These are phyloP conservation scores for Melanophora roralis DNA, from an alignment of 2,888 invertebrate genomes.

Conservation along the genomic window DNA sequence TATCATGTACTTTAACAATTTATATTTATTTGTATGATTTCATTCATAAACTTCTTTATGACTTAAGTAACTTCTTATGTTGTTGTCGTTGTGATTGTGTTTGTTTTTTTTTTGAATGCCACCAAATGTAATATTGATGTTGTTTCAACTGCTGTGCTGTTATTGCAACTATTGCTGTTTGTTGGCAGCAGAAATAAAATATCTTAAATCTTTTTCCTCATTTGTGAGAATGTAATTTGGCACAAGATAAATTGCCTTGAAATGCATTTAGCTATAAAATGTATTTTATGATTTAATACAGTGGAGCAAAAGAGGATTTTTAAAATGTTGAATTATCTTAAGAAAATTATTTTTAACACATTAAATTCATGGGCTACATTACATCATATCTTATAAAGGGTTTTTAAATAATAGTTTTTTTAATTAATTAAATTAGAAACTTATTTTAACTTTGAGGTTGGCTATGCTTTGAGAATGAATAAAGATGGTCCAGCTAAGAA, in stretches of 20 bases:
- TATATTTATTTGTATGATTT: constrained; percentile 36
- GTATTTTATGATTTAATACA: constrained; percentile 13
- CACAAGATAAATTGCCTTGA: constrained; percentile 58
- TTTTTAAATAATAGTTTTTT: too few relatives aligned
- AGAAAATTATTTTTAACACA: too few relatives aligned
- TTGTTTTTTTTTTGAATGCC: constrained; percentile 29
- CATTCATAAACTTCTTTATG: constrained; percentile 46
- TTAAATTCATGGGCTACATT: too few relatives aligned
- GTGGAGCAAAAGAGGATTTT: background rate
- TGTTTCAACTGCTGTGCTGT: background rate
- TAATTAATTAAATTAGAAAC: too few relatives aligned
- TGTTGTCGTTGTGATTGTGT: constrained; percentile 7
- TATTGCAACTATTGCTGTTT: background rate
- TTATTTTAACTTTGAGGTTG: too few relatives aligned
- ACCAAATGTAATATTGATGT: constrained; percentile 39
- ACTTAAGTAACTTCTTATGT: constrained; percentile 20
- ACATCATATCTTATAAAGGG: too few relatives aligned
- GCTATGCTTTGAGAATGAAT: too few relatives aligned
- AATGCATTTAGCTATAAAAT: constrained; percentile 46
- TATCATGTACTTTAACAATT: constrained; percentile 19
- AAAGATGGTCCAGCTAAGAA: too few relatives aligned
- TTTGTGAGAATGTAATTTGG: constrained; percentile 58
- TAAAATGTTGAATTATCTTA: background rate
- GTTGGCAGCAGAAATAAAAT: constrained; percentile 38
- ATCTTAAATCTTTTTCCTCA: constrained; percentile 45